Evolutionary conservation across 2,888 invertebrate species (phyloP), one percentile per base, ranked within the genome.

Genomic region (Dryadula phaetusa): DNA sequence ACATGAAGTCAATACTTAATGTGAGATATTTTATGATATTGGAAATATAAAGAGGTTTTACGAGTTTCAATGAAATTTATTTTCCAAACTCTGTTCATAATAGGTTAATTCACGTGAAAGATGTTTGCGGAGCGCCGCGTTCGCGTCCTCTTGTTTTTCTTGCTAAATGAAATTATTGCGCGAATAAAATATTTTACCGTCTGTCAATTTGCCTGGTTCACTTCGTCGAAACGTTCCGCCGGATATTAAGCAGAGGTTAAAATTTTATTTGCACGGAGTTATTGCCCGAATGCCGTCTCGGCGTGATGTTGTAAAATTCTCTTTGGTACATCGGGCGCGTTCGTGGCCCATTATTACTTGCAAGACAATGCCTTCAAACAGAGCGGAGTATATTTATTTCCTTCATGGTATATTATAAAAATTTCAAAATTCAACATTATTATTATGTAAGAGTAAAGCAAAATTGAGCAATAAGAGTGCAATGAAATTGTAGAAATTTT

Each of bases 161-260:
- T 86, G 80, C 85, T 62, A 90, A 91, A 92, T 89, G 84, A 90
- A 92, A 90, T 92, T 92, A 92, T 90, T 87, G 85, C 84, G 76
- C 76, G 86, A 83, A 88, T 92, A 91, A 92, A 92, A 92, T 92
- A 92, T 91, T 92, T 92, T 90, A 92, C 86, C 85, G 91, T 87
- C 92, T 90, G 92, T 91, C 92, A 90, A 91, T 92, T 92, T 87
- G 82, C 79, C 79, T 81, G 83, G 83, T 84, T 82, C 82, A 77
- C 77, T 81, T 76, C 79, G 83, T 80, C 76, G 84, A 83, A 86
- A 83, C 81, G 82, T 83, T 84, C 81, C 82, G 82, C 75, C 77
- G 81, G 91, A 90, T 90, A 90, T 91, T 91, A 90, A 90, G 85
- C 88, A 88, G 92, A 87, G 88, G 91, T 91, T 92, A 88, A 87